Evolutionary conservation across 2,888 invertebrate species (phyloP), one percentile per base, ranked within the genome.

Genomic region (Melinopterus prodromus): DNA sequence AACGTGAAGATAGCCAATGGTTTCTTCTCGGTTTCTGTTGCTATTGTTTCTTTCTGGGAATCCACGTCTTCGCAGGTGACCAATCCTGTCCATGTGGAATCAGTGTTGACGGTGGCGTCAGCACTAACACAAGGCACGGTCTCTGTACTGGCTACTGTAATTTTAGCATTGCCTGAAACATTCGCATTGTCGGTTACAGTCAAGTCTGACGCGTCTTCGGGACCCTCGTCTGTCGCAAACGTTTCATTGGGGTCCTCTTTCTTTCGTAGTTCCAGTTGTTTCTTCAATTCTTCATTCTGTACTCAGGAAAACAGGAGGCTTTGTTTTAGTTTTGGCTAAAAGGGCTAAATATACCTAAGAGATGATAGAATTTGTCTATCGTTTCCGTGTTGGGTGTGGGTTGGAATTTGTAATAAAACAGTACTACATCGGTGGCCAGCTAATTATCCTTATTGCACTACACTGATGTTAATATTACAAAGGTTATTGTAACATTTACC

Each of bases 21-120:
- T 15, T 71, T 71, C 71, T 71, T 71, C 71, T 71, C 71, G 6
- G 71, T 71, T 71, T 26, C 16, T 71, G 26, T 16, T n/a, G 71
- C 71, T 6, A 71, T 16, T n/a, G 71, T 71, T 9, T 4, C 15
- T 71, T 26, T 71, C 26, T 26, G 71, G 15, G n/a, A 74, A 7
- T 35, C 74, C 16, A 1, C 6, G 6, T 74, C 74, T 26, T 74
- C 74, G 71, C 71, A 71, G 26, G 16, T 26, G 7, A 71, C 26
- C 16, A 74, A 7, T 35, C 74, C 74, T 7, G 74, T 74, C 74
- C 74, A 74, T 14, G 74, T 74, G 35, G 74, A 35, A 12, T 74
- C 74, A 14, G 74, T 74, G 15, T 74, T 74, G 37, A 74, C 74
- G 5, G 74, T 36, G 37, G 36, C 74, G 26, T 74, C 74, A 74